Conservation (phyloP, 2,113 vertebrate genomes). For the Laterallus jamaicensis region DNA sequence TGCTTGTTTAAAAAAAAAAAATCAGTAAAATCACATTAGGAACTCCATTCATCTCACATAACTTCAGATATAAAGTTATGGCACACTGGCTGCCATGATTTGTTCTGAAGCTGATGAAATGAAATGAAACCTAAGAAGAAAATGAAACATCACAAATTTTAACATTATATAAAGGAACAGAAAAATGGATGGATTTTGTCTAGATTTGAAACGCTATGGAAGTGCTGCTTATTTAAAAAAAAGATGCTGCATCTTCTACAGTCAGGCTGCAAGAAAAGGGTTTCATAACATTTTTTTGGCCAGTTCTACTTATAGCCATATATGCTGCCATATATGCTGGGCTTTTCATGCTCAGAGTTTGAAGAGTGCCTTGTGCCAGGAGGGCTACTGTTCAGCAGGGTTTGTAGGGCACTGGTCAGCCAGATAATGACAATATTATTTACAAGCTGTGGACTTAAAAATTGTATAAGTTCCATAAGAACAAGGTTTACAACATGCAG, state of each 20-base stretch:
- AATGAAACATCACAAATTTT: fast-evolving
- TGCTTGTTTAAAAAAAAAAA: not conserved
- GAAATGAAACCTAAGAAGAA: not conserved
- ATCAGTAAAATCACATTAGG: not conserved
- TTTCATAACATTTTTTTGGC: not conserved
- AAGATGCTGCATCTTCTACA: not conserved
- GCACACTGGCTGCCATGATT: not conserved
- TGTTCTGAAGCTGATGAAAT: not conserved
- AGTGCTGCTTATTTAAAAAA: not conserved
- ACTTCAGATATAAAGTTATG: not conserved
- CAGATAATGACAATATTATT: not conserved
- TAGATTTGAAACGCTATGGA: not conserved
- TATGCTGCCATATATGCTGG: too few relatives aligned
- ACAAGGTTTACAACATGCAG: not conserved
- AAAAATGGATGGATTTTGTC: not conserved
- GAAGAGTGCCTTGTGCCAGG: not conserved
- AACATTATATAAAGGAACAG: not conserved
- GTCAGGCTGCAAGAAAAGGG: not conserved
- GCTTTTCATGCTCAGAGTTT: not conserved
- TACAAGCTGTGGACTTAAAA: not conserved
- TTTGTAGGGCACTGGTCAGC: not conserved
- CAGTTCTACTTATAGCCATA: not conserved
- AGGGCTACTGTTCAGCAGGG: not conserved
- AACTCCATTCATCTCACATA: not conserved
- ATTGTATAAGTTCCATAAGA: not conserved